Evolutionary conservation across 2,888 invertebrate species (phyloP), one percentile per base, ranked within the genome.

Genomic region (Folsomia manolachei): DNA sequence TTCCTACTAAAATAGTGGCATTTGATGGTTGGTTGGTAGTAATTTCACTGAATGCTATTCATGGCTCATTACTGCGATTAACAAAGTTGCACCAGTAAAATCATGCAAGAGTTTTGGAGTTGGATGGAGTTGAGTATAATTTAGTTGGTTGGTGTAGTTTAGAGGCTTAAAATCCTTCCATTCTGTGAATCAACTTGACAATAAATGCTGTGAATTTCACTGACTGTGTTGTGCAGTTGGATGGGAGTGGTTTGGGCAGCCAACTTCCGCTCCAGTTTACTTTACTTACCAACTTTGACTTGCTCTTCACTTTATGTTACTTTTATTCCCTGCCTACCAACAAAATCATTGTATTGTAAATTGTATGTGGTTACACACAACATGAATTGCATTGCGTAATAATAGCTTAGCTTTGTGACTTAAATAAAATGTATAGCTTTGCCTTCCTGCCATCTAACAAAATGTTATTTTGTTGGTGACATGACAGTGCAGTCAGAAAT

Each of bases 61-160:
- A 74, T 74, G 76, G 73, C 74, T 76, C 76, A 76, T 76, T 76
- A 76, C 76, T 72, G 63, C 76, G 72, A 76, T 76, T 76, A 76
- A 76, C 74, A 74, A 73, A 69, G 73, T 76, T 74, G 72, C 74
- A 76, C 71, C 70, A 65, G 67, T 70, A 71, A 75, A 73, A n/a
- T n/a, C n/a, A n/a, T n/a, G n/a, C n/a, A n/a, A n/a, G n/a, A n/a
- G n/a, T n/a, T n/a, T n/a, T n/a, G n/a, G n/a, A n/a, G n/a, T n/a
- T n/a, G n/a, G n/a, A n/a, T n/a, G n/a, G n/a, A n/a, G n/a, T n/a
- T n/a, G n/a, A n/a, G 39, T 39, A 39, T 39, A 39, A 39, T 39
- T 39, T 39, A 14, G 39, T 39, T 39, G 39, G 39, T 39, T 39
- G 39, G 39, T 39, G 39, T 39, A n/a, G 39, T 39, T 4, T 39